Percentiles rank a stretch among this genome's conserved stretches.
Evolutionary conservation across 2,888 invertebrate genomes (phyloP).

Genomic region (Leucoma salicis): DNA sequence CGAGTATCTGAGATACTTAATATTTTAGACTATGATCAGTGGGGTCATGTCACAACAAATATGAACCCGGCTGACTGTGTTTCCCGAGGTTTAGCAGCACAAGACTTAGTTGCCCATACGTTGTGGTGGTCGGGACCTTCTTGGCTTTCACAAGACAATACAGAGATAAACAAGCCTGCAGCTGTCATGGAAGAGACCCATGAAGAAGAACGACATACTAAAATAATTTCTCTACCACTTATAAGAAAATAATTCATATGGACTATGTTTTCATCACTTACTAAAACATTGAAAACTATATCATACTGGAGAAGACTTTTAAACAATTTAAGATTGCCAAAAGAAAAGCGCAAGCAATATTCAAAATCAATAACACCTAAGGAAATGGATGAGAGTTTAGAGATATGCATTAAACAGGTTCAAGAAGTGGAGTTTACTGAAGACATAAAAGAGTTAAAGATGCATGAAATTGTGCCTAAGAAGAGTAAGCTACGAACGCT

Average conservation of each 20-base stretch:
- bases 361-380: background rate
- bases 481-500: background rate
- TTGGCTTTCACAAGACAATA: background rate
- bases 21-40: background rate
- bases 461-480: background rate
- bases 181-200: constrained; percentile 1
- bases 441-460: constrained; percentile 5
- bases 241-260: constrained; percentile 5
- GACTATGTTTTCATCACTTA: constrained; percentile 4
- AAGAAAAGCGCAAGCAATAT: background rate
- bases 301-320: constrained; percentile 12
- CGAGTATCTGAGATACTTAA: background rate
- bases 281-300: background rate
- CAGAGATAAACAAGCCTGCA: background rate
- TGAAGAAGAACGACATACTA: constrained; percentile 2
- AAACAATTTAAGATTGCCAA: background rate
- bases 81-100: background rate
- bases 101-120: background rate
- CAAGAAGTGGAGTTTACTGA: constrained; percentile 2
- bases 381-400: constrained; percentile 3
- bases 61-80: constrained; percentile 5
- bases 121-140: constrained; percentile 7
- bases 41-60: constrained; percentile 1
- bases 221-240: background rate
- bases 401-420: constrained; percentile 4